A percentile compares a stretch with the other conserved stretches of the same genome.
phyloP scores from a whole-genome alignment of 2,113 vertebrate genomes.

The Dendropsophus ebraccatus region DNA sequence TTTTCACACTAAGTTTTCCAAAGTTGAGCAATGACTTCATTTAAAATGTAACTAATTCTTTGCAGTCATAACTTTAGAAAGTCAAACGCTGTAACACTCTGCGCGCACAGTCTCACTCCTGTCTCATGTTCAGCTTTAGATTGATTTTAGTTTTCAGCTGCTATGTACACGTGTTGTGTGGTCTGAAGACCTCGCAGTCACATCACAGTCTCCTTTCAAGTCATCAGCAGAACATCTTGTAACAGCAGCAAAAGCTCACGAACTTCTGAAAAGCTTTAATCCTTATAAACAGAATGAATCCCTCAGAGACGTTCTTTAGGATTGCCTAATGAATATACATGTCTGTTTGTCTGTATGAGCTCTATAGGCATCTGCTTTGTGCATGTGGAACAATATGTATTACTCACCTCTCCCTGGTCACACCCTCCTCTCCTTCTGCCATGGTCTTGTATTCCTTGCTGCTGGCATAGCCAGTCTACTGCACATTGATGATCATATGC shows the following conservation, averaged over 20 bases:
- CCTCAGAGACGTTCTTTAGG: no score
- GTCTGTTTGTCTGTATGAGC: no score
- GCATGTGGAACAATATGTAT: no score
- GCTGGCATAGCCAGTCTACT: no score
- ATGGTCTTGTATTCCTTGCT: no score
- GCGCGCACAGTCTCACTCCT: neutral
- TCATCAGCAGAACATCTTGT: neutral
- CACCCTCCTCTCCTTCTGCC: no score
- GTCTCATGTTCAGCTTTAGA: neutral
- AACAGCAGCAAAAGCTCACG: neutral
- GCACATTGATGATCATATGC: no score
- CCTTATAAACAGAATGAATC: neutral
- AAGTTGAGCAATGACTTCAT: neutral
- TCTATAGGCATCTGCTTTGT: no score
- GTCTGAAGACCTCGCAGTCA: neutral
- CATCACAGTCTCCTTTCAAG: neutral
- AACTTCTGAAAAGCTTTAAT: neutral
- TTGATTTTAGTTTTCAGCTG: neutral
- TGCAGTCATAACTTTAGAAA: neutral
- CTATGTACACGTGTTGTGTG: neutral
- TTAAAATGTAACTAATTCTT: neutral
- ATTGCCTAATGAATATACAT: no score
- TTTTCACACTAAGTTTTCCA: no score
- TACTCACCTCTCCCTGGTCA: no score
- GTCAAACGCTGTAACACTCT: neutral